These are phyloP conservation scores for Ennomos quercinarius DNA, from an alignment of 2,888 invertebrate genomes.

Conservation along the genomic window DNA sequence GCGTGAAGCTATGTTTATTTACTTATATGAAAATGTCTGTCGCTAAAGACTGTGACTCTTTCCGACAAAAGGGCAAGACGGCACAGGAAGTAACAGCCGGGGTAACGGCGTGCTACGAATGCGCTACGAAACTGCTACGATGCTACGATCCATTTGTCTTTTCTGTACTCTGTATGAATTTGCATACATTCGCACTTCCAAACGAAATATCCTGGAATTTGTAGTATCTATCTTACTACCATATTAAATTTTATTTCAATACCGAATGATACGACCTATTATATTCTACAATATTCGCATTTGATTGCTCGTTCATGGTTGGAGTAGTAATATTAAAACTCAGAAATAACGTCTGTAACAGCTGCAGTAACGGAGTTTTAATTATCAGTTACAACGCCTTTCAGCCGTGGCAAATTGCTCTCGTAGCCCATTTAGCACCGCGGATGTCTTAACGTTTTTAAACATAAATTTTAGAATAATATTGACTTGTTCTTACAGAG, in stretches of 20 bases:
- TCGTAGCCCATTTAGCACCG: conserved; percentile 76
- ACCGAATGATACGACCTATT: conserved; percentile 45
- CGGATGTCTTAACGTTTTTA: conserved; percentile 70
- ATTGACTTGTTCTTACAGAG: conserved; percentile 43
- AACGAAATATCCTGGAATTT: conserved; percentile 18
- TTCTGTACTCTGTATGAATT: conserved; percentile 41
- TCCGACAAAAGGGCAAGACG: conserved; percentile 25
- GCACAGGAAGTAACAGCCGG: conserved; percentile 74
- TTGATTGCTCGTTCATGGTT: conserved; percentile 64
- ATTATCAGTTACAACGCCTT: conserved; percentile 82
- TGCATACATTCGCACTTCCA: conserved; percentile 33
- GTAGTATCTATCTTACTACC: conserved; percentile 5
- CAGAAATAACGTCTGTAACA: conserved; percentile 74
- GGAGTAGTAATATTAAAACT: conserved; percentile 69
- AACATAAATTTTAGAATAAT: conserved; percentile 67
- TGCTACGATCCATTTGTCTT: conserved; percentile 37
- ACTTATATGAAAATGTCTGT: conserved; percentile 40
- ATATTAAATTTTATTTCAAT: conserved; percentile 29
- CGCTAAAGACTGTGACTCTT: conserved; percentile 26
- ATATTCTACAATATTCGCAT: conserved; percentile 56
- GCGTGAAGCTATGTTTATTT: conserved; percentile 45
- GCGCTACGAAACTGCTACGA: conserved; percentile 35
- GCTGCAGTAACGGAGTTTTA: conserved; percentile 80
- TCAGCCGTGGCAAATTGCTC: conserved; percentile 74
- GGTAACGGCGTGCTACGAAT: conserved; percentile 31